Percentiles rank a stretch among this genome's conserved stretches.
phyloP scores from a whole-genome alignment of 2,113 vertebrate species.

The Otis tarda region DNA sequence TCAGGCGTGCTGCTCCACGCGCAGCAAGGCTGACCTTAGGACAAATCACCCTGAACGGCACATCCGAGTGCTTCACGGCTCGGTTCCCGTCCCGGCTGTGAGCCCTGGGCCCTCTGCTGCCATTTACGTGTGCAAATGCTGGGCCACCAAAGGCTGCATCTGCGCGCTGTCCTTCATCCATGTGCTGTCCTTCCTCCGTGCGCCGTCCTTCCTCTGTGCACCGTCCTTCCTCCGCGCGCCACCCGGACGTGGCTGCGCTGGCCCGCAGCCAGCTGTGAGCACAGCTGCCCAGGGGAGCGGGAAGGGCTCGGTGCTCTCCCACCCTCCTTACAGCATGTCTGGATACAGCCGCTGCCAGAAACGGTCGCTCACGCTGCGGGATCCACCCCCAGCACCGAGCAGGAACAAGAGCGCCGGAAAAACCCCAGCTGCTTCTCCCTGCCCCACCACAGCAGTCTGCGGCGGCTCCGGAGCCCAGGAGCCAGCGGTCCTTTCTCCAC shows the following conservation, averaged over 20 bases:
- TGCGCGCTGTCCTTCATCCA: neutral
- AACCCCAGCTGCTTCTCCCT: neutral
- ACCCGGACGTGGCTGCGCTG: accelerated
- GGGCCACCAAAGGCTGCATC: neutral
- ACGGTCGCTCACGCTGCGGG: accelerated
- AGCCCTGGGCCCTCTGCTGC: neutral
- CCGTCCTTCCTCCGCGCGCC: neutral
- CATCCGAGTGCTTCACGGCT: neutral
- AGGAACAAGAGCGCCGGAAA: neutral
- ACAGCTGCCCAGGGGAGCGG: neutral
- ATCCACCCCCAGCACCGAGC: neutral
- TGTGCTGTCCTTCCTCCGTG: too few relatives aligned
- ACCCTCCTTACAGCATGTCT: accelerated
- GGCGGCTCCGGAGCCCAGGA: accelerated
- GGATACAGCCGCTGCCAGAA: neutral
- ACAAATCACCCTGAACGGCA: neutral
- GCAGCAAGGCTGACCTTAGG: accelerated
- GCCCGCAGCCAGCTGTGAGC: neutral
- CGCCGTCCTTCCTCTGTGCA: neutral
- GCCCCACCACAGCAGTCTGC: neutral
- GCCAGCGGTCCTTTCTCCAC: accelerated
- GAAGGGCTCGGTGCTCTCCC: neutral
- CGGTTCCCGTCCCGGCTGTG: neutral
- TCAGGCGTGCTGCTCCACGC: accelerated
- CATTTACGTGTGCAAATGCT: neutral